Evolutionary conservation across 2,113 vertebrate genomes (phyloP).

Genomic region (Cephalopterus ornatus): DNA sequence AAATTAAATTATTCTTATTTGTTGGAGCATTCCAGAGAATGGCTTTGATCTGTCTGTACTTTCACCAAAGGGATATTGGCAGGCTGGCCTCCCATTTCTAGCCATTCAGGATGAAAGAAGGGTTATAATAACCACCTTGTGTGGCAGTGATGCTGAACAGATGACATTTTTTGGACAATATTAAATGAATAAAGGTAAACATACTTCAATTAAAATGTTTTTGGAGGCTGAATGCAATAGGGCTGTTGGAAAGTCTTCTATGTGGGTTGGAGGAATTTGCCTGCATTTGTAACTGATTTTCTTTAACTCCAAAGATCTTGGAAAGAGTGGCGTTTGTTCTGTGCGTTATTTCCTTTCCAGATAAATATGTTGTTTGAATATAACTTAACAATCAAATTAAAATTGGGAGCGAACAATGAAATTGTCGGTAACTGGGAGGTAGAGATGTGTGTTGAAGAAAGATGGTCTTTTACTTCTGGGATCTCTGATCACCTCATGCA

Average conservation of each 20-base stretch:
- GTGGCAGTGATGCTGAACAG: slow-evolving; percentile 70
- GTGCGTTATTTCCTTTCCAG: background rate
- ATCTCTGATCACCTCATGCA: background rate
- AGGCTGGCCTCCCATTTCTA: slow-evolving; percentile 50
- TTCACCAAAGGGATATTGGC: slow-evolving; percentile 61
- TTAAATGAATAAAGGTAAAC: slow-evolving; percentile 69
- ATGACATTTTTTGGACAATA: slow-evolving; percentile 67
- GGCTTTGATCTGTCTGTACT: slow-evolving; percentile 64
- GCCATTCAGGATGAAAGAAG: slow-evolving; percentile 52
- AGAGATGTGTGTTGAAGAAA: background rate
- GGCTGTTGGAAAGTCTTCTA: background rate
- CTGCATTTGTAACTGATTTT: slow-evolving; percentile 28
- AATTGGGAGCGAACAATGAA: background rate
- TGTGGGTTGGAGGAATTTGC: slow-evolving; percentile 50
- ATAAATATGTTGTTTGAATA: background rate
- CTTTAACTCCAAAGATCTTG: slow-evolving; percentile 3
- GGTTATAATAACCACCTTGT: slow-evolving; percentile 70
- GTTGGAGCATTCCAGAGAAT: slow-evolving; percentile 52
- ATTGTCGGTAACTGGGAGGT: background rate
- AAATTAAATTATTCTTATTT: slow-evolving; percentile 70
- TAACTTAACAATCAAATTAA: background rate
- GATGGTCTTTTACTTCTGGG: background rate
- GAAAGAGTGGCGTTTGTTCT: background rate
- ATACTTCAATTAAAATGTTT: slow-evolving; percentile 64
- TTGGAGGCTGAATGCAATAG: slow-evolving; percentile 7